These are phyloP conservation scores for Cybosia mesomella DNA, from an alignment of 2,888 invertebrate genomes.

Conservation along the genomic window DNA sequence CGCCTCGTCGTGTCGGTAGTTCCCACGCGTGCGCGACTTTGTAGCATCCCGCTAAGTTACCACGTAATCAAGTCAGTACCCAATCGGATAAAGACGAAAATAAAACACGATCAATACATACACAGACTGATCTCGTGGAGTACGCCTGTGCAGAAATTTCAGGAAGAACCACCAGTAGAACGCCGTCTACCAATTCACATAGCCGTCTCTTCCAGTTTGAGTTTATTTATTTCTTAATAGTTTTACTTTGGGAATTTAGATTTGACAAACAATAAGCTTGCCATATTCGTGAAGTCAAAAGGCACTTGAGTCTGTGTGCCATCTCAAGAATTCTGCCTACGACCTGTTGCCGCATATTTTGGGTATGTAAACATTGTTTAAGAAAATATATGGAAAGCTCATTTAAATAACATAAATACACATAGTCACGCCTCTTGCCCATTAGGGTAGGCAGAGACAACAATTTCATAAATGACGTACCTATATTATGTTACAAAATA, in stretches of 20 bases:
- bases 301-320: not conserved
- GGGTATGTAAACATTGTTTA: not conserved
- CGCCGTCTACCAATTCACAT: slow-evolving; percentile 12
- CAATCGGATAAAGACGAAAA: slow-evolving; percentile 18
- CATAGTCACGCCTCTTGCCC: too few relatives aligned
- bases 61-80: slow-evolving; percentile 21
- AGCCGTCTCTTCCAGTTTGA: slow-evolving; percentile 7
- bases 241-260: not conserved
- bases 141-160: slow-evolving; percentile 25
- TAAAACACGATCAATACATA: slow-evolving; percentile 17
- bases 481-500: not conserved
- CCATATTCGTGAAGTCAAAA: not conserved
- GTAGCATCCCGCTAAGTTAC: slow-evolving; percentile 16
- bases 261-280: not conserved
- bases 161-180: slow-evolving; percentile 28
- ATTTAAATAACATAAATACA: not conserved
- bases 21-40: slow-evolving; percentile 37
- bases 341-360: not conserved
- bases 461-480: not conserved
- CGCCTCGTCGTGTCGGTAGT: not conserved
- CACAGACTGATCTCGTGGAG: slow-evolving; percentile 14
- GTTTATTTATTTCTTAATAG: not conserved
- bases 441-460: not conserved
- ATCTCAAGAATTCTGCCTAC: not conserved
- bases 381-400: not conserved